Evolutionary conservation across 2,888 invertebrate species (phyloP).

Genomic region (Sinodicranocentrus sp.): DNA sequence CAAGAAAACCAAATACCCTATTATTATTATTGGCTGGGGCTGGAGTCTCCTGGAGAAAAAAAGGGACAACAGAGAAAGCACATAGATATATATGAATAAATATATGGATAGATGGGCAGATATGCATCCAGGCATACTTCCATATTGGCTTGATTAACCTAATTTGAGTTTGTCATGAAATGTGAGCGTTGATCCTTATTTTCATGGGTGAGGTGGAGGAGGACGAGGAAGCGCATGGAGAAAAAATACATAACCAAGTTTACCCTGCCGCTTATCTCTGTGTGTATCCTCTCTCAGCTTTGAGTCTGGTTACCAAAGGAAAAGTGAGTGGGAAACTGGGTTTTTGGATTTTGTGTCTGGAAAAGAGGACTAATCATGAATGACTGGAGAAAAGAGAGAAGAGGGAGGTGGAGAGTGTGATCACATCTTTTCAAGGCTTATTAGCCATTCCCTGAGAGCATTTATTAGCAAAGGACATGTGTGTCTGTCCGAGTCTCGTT

Average conservation of each 20-base stretch:
- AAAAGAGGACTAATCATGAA: conserved; percentile 17
- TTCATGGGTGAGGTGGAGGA: background rate
- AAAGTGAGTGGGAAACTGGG: background rate
- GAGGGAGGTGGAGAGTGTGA: conserved; percentile 15
- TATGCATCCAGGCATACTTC: conserved; percentile 39
- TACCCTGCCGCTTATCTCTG: conserved; percentile 8
- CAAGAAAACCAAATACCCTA: background rate
- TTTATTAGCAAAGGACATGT: conserved; percentile 40
- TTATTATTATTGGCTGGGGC: conserved; percentile 10
- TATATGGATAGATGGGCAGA: background rate
- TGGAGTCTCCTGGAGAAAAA: background rate
- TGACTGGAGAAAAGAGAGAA: background rate
- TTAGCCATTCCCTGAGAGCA: conserved; percentile 36
- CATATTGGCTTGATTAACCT: conserved; percentile 58
- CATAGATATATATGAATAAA: background rate
- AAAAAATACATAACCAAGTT: background rate
- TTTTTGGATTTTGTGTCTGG: background rate
- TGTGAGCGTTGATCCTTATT: conserved; percentile 55
- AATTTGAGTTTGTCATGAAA: conserved; percentile 62
- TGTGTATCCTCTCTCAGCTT: background rate
- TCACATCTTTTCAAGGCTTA: conserved; percentile 45
- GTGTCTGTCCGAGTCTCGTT: conserved; percentile 4
- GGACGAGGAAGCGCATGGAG: background rate
- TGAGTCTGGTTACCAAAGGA: conserved; percentile 8
- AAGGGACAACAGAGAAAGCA: conserved; percentile 20